Evolutionary conservation across 2,113 vertebrate genomes (phyloP), one percentile per base, ranked within the genome.

Genomic region (Gallinago jamesoni): DNA sequence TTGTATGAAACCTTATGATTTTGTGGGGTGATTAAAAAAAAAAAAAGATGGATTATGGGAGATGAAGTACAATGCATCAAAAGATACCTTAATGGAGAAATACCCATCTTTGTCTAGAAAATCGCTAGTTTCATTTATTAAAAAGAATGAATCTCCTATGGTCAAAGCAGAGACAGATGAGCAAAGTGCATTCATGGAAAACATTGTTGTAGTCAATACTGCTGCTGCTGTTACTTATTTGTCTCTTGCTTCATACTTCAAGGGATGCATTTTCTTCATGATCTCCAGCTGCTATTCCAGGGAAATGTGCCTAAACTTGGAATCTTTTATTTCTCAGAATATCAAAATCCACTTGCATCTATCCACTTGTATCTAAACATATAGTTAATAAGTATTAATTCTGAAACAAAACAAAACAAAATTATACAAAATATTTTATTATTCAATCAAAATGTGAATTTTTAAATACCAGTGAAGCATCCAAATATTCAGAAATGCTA

Each of bases 1-100:
- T 87, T 91, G 11, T 28, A 94, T 84, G 35, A 93, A 95, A 91
- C 6, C 11, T 84, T 47, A 64, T 8, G 27, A 77, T 67, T 95
- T 89, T 94, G 6, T 62, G 7, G 31, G 25, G 8, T 31, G 37
- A 87, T 78, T 91, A 76, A 53, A 35, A 30, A 57, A 57, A 60
- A 75, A 79, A n/a, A 93, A 83, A 82, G 60, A 83, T 76, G 7
- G 35, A 86, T 81, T 84, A 62, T 14, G 9, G 62, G 70, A 93
- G 35, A 62, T 59, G 48, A 63, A 77, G 17, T 73, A 12, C 35
- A 79, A 90, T 33, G 14, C 14, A 88, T 47, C 57, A 86, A 37
- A 95, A 73, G 25, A 84, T 62, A 96, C 39, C 22, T 39, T 88
- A 94, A 96, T 90, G 75, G 28, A 92, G 50, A 88, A 84, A 85